Percentiles rank a stretch among this genome's conserved stretches.
These are phyloP conservation scores for Mixornis gularis DNA, from an alignment of 2,113 vertebrate species.

Conservation along the genomic window DNA sequence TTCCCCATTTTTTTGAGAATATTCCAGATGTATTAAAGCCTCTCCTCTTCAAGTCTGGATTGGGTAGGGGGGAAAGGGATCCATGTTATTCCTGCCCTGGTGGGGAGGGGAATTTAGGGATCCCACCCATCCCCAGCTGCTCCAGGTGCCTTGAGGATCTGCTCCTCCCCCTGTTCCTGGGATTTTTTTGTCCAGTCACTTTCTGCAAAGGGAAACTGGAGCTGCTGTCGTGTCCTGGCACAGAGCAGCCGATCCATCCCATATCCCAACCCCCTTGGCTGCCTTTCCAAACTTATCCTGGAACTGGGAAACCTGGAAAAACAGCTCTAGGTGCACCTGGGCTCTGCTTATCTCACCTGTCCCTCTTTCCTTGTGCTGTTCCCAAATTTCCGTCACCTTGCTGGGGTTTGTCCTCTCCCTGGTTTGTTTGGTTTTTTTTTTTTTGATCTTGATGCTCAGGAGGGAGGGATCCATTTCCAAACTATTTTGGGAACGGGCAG, in stretches of 20 bases:
- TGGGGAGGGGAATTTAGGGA: neutral
- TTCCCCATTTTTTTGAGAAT: neutral
- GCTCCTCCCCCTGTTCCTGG: neutral
- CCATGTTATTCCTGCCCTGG: neutral
- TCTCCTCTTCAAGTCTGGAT: neutral
- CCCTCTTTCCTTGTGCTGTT: fast-evolving
- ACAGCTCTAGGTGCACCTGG: neutral
- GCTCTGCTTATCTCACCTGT: neutral
- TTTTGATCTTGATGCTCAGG: neutral
- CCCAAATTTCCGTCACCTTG: neutral
- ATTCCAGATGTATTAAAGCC: neutral
- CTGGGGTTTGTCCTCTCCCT: neutral
- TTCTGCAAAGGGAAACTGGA: neutral
- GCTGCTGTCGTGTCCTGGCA: neutral
- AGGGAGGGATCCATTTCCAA: neutral
- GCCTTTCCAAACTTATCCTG: neutral
- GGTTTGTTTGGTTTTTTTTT: neutral
- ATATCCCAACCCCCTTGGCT: neutral
- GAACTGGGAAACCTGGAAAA: neutral
- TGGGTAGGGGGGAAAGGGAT: fast-evolving
- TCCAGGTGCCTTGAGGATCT: neutral
- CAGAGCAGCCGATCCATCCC: neutral
- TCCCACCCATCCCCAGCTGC: neutral
- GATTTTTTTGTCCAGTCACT: neutral
- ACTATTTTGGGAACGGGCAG: neutral